A percentile compares a stretch with the other conserved stretches of the same genome.
These are phyloP conservation scores for Calameuta pallipes DNA, from an alignment of 2,888 invertebrate genomes.

Conservation along the genomic window DNA sequence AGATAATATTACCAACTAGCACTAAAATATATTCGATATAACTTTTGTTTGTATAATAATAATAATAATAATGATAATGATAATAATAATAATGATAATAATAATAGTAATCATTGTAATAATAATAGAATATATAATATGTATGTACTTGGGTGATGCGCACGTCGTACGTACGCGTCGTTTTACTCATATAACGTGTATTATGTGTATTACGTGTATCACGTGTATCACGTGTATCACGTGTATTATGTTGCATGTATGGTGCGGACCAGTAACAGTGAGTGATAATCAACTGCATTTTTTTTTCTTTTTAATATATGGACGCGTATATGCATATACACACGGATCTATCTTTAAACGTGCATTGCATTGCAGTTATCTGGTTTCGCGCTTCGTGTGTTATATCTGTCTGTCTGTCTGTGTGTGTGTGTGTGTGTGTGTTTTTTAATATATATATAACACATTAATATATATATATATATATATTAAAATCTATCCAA, in stretches of 20 bases:
- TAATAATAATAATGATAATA: slow-evolving; percentile 24
- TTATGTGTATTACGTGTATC: not conserved
- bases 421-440: slow-evolving; percentile 13
- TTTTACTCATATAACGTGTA: slow-evolving; percentile 29
- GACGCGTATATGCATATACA: slow-evolving; percentile 38
- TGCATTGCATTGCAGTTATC: no score
- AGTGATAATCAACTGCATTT: slow-evolving; percentile 58
- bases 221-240: slow-evolving; percentile 21
- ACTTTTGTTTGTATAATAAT: slow-evolving; percentile 59
- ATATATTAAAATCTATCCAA: slow-evolving; percentile 63
- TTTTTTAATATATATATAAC: slow-evolving; percentile 4
- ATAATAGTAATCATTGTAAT: not conserved
- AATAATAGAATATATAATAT: slow-evolving; percentile 36
- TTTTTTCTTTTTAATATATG: slow-evolving; percentile 43
- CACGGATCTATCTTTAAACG: slow-evolving; percentile 35
- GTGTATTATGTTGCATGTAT: slow-evolving; percentile 9
- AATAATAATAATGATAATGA: slow-evolving; percentile 21
- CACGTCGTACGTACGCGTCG: no score
- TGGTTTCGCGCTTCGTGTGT: no score
- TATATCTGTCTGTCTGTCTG: no score
- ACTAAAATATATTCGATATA: slow-evolving; percentile 66
- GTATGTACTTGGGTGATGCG: slow-evolving; percentile 4
- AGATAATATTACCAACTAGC: slow-evolving; percentile 63
- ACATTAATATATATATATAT: slow-evolving; percentile 35
- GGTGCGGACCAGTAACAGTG: slow-evolving; percentile 17